Conservation (phyloP, 2,888 invertebrate genomes). For the Phorcus lineatus region DNA sequence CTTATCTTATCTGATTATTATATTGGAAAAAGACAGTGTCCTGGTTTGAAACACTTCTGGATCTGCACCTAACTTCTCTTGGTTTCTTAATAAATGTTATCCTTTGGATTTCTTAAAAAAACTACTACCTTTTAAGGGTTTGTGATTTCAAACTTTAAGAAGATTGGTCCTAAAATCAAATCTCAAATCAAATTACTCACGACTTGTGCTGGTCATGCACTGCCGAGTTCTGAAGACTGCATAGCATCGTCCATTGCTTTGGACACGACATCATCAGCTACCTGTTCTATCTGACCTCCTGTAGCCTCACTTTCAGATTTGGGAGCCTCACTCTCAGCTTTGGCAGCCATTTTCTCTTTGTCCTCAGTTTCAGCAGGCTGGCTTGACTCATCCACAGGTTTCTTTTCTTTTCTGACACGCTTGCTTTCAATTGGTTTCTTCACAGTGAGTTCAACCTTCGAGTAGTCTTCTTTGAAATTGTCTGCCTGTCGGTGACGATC, state of each 20-base stretch:
- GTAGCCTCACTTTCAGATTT: not conserved
- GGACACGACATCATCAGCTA: constrained; percentile 26
- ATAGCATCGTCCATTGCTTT: constrained; percentile 25
- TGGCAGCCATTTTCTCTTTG: not conserved
- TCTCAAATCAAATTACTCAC: not conserved
- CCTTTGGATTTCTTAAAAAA: too few species aligned
- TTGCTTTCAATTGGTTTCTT: constrained; percentile 24
- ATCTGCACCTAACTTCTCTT: too few species aligned
- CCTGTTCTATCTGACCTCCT: not conserved
- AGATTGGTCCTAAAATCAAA: too few species aligned
- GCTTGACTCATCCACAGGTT: not conserved
- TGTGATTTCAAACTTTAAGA: too few species aligned
- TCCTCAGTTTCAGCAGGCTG: not conserved
- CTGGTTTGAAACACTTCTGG: too few species aligned
- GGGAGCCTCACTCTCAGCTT: not conserved
- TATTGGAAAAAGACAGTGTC: too few species aligned
- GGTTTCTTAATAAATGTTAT: too few species aligned
- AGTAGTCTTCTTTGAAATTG: constrained; percentile 28
- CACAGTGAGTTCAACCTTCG: constrained; percentile 31
- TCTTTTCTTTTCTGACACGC: constrained; percentile 11
- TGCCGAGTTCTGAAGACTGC: not conserved
- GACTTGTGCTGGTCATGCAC: not conserved
- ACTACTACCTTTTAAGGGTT: too few species aligned
- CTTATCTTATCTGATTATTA: too few species aligned
- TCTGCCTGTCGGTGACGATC: constrained; percentile 77